Evolutionary conservation across 2,797 vertebrate genomes (phyloP), one percentile per base, ranked within the genome.

Genomic region (Sciurus vulgaris): DNA sequence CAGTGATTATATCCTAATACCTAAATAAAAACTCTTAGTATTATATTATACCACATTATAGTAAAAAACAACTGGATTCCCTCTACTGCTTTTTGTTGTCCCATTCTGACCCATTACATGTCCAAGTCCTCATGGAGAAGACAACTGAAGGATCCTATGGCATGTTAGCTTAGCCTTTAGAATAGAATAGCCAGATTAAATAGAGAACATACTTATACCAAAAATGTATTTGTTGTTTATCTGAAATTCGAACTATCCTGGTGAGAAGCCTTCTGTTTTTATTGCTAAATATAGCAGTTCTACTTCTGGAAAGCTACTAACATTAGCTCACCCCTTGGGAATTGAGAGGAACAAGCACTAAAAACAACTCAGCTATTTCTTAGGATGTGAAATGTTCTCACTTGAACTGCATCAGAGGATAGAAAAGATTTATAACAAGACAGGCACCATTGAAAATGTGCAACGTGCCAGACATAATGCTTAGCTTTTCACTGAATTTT

Each of bases 341-440:
- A 86, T 94, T 86, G 89, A 94, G 33, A 76, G 9, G 24, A 78
- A 67, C 28, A 78, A 79, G n/a, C 14, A 54, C 41, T 67, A 86
- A 91, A 96, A 83, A 69, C 88, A 86, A 77, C 10, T 67, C 20
- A 79, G 51, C 11, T 73, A 6, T 86, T 86, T 91, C 49, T 72
- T 56, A 86, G 8, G 22, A 65, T 77, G 3, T 81, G 35, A 85
- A 41, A 73, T 54, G 51, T 10, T 83, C 65, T 84, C 72, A 73
- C 41, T 7, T 93, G 33, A 94, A 41, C 12, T 35, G 79, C n/a
- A 91, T 49, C 78, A 89, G 70, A 94, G 61, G 35, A 92, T 82
- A 93, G 89, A 83, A 61, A 63, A 93, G 61, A 88, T 95, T 95
- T 92, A 78, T 56, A 88, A 47, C 17, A 67, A 95, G 69, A 84